Conservation (phyloP, 2,888 invertebrate genomes). For the Pseudeuparius sepicola region DNA sequence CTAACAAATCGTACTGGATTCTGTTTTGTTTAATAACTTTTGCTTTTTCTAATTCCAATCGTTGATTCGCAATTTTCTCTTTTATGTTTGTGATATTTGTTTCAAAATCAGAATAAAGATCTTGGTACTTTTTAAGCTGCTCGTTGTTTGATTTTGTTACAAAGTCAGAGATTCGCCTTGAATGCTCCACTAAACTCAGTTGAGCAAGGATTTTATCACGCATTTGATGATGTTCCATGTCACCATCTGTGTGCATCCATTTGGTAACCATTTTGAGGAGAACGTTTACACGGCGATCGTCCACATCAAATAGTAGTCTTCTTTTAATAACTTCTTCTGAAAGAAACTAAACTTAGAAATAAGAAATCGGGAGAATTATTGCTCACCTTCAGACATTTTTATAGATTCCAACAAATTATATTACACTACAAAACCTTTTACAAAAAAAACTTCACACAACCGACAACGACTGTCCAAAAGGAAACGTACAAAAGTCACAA, state of each 20-base stretch:
- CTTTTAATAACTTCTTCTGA: constrained; percentile 90
- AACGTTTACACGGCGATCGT: constrained; percentile 81
- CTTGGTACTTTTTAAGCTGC: constrained; percentile 73
- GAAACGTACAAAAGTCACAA: too few relatives aligned
- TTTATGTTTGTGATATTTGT: constrained; percentile 70
- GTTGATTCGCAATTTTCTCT: constrained; percentile 70
- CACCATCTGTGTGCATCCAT: constrained; percentile 62
- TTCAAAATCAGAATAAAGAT: constrained; percentile 67
- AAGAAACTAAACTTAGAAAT: constrained; percentile 26
- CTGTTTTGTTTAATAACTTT: constrained; percentile 82
- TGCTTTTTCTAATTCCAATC: constrained; percentile 69
- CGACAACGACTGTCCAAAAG: too few relatives aligned
- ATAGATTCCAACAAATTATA: too few relatives aligned
- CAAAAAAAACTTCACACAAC: too few relatives aligned
- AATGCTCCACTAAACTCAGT: constrained; percentile 79
- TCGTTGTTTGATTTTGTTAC: constrained; percentile 74
- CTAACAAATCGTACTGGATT: constrained; percentile 87
- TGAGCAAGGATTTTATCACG: constrained; percentile 75
- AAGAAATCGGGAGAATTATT: constrained; percentile 7
- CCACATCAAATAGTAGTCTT: constrained; percentile 87
- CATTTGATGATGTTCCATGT: constrained; percentile 36
- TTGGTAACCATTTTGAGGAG: constrained; percentile 75
- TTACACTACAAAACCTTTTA: too few relatives aligned
- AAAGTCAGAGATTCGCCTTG: constrained; percentile 72
- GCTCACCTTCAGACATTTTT: constrained; percentile 18